Evolutionary conservation across 2,797 vertebrate genomes (phyloP).

Genomic region (Catharus ustulatus): DNA sequence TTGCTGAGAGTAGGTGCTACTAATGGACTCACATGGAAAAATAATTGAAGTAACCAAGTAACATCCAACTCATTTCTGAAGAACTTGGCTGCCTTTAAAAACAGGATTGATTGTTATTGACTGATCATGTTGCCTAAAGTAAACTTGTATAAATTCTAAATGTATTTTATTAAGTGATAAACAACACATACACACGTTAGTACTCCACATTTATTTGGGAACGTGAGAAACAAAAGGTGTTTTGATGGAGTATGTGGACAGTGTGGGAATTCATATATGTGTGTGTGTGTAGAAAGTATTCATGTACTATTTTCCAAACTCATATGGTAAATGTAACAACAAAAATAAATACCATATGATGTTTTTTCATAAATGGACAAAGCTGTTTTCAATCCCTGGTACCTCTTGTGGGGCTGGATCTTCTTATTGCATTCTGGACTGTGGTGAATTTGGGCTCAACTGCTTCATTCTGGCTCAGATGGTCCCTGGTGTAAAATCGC

Average conservation of each 20-base stretch:
- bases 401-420: neutral
- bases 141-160: neutral
- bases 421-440: neutral
- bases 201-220: neutral
- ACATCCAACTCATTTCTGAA: neutral
- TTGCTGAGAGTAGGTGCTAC: neutral
- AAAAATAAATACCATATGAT: neutral
- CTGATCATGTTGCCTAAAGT: neutral
- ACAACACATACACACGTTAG: no score
- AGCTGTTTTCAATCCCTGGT: neutral
- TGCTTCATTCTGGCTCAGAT: neutral
- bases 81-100: neutral
- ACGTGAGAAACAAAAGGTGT: neutral
- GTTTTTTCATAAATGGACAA: neutral
- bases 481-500: neutral
- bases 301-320: neutral
- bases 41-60: neutral
- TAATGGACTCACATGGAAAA: neutral
- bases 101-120: accelerated
- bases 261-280: neutral
- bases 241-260: neutral
- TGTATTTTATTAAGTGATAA: neutral
- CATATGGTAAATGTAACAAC: neutral
- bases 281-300: neutral
- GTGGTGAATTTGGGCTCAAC: neutral